These are phyloP conservation scores for Tachysurus fulvidraco DNA, from an alignment of 2,113 vertebrate genomes.

Conservation along the genomic window DNA sequence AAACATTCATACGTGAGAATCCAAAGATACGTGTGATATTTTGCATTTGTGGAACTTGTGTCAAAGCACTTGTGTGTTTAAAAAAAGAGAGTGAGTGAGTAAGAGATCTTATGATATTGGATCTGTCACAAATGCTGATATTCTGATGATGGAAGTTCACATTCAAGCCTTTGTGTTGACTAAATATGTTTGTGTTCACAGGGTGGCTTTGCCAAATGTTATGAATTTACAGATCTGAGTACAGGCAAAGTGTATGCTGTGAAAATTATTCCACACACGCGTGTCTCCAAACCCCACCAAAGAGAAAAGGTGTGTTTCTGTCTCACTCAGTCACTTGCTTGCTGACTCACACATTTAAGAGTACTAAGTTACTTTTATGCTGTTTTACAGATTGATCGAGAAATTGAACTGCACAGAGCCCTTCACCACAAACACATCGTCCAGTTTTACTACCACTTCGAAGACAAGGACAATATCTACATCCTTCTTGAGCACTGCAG, in stretches of 20 bases:
- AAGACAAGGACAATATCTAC: slow-evolving; percentile 88
- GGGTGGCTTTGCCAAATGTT: slow-evolving; percentile 88
- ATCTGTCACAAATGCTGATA: not conserved
- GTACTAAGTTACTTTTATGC: not conserved
- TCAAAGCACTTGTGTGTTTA: no score
- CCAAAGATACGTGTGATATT: not conserved
- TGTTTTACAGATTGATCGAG: slow-evolving; percentile 78
- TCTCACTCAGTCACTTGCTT: not conserved
- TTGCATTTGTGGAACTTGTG: not conserved
- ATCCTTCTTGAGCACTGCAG: slow-evolving; percentile 87
- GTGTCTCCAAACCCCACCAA: slow-evolving; percentile 86
- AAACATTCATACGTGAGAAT: not conserved
- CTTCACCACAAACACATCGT: slow-evolving; percentile 84
- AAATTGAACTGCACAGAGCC: slow-evolving; percentile 82
- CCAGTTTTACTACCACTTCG: slow-evolving; percentile 84
- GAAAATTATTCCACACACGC: slow-evolving; percentile 86
- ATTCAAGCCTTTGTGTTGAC: not conserved
- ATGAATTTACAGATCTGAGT: slow-evolving; percentile 84
- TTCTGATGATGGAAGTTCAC: not conserved
- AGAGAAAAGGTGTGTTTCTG: slow-evolving; percentile 78
- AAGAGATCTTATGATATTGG: not conserved
- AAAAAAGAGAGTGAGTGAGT: not conserved
- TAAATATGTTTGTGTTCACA: slow-evolving; percentile 56
- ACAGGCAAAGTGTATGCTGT: slow-evolving; percentile 85
- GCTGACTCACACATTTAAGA: slow-evolving; percentile 22